These are phyloP conservation scores for Calidris pygmaea DNA, from an alignment of 2,113 vertebrate species.

Conservation along the genomic window DNA sequence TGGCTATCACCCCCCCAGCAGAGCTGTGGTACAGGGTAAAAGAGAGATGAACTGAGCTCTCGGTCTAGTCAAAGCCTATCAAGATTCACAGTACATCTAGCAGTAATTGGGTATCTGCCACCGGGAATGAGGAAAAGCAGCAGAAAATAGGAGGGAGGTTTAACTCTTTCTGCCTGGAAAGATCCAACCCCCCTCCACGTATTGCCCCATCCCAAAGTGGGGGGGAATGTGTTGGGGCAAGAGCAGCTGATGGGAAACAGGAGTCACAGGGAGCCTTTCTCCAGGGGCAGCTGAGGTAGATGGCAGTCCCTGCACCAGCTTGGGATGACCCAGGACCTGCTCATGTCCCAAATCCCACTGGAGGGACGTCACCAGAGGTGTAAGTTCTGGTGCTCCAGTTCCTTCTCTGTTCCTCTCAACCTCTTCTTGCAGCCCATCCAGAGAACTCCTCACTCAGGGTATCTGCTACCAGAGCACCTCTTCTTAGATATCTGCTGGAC, in stretches of 20 bases:
- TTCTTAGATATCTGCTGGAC: neutral
- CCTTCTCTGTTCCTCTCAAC: neutral
- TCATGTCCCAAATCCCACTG: neutral
- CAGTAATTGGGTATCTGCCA: neutral
- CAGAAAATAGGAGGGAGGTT: neutral
- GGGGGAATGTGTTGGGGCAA: neutral
- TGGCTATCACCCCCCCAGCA: neutral
- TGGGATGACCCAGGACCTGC: neutral
- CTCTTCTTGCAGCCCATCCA: neutral
- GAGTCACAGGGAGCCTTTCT: neutral
- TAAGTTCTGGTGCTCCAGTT: neutral
- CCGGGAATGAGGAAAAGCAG: neutral
- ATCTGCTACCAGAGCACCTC: neutral
- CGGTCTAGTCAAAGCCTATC: neutral
- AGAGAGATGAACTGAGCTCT: neutral
- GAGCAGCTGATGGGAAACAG: neutral
- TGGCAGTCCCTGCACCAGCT: neutral
- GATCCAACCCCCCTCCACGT: rapidly evolving
- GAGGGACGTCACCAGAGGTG: neutral
- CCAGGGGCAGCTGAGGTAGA: neutral
- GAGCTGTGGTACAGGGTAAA: neutral
- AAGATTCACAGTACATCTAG: neutral
- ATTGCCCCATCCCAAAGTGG: neutral
- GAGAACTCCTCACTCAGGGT: neutral
- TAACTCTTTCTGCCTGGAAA: neutral